Evolutionary conservation across 2,113 vertebrate genomes (phyloP).

Genomic region (Dendropsophus ebraccatus): DNA sequence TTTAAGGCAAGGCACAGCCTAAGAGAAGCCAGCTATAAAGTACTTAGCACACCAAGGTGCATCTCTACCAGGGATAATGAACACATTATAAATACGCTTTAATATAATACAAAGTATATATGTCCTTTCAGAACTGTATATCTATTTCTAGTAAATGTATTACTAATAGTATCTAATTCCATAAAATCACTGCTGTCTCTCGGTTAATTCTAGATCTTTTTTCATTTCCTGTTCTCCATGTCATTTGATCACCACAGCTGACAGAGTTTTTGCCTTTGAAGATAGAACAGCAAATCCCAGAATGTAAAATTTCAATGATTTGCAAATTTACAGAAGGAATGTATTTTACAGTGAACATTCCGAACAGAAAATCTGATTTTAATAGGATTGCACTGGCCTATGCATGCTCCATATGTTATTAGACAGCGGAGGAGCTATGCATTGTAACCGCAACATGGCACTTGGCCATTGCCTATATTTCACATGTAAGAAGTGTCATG

Average conservation of each 20-base stretch:
- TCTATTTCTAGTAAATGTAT: not conserved
- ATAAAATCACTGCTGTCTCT: not conserved
- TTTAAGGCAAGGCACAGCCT: not conserved
- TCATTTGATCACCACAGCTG: constrained; percentile 66
- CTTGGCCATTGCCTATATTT: not conserved
- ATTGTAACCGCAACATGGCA: constrained; percentile 56
- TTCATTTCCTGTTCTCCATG: constrained; percentile 76
- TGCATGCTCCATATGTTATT: constrained; percentile 52
- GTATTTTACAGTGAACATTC: constrained; percentile 62
- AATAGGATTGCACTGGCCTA: not conserved
- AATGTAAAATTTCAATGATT: constrained; percentile 67
- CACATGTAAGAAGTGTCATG: not conserved
- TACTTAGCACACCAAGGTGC: not conserved
- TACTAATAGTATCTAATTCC: not conserved
- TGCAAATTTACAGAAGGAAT: constrained; percentile 63
- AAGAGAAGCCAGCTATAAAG: not conserved
- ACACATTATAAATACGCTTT: not conserved
- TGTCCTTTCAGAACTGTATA: not conserved
- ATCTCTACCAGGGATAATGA: not conserved
- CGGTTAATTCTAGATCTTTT: not conserved
- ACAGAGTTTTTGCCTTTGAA: constrained; percentile 67
- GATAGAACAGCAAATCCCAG: constrained; percentile 66
- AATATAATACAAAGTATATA: not conserved
- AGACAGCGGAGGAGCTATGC: constrained; percentile 12
- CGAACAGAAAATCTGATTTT: constrained; percentile 57